These are phyloP conservation scores for Malacosoma neustria DNA, from an alignment of 2,888 invertebrate species.

Conservation along the genomic window DNA sequence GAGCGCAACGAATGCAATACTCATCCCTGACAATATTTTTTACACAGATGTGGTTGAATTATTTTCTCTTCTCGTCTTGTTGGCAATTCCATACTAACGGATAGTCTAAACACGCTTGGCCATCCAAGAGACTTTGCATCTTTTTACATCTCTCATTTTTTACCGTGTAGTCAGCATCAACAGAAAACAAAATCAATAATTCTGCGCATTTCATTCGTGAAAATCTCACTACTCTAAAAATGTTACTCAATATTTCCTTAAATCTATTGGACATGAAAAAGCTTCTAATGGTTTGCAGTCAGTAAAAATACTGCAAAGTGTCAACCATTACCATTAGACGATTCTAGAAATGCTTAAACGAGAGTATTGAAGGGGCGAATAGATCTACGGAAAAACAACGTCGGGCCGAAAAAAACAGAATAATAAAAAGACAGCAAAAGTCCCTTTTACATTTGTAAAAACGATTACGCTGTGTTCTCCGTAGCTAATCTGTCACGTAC, in stretches of 20 bases:
- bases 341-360: neutral
- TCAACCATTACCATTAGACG: neutral
- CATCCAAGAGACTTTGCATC: no score
- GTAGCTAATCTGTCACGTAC: neutral
- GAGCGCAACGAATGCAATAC: no score
- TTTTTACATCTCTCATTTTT: no score
- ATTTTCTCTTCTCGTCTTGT: no score
- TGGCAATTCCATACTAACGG: no score
- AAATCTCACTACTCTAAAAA: no score
- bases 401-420: neutral
- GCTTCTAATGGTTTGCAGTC: neutral
- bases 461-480: neutral
- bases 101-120: no score
- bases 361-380: neutral
- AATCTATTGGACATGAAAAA: neutral
- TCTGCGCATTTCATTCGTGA: no score
- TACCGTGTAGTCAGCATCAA: no score
- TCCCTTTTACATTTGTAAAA: neutral
- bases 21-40: no score
- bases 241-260: neutral
- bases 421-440: neutral
- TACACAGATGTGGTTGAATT: no score
- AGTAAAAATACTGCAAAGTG: neutral
- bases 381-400: neutral
- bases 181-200: no score